Conservation (phyloP, 2,797 vertebrate genomes). For the Pseudocheirus occidentalis region DNA sequence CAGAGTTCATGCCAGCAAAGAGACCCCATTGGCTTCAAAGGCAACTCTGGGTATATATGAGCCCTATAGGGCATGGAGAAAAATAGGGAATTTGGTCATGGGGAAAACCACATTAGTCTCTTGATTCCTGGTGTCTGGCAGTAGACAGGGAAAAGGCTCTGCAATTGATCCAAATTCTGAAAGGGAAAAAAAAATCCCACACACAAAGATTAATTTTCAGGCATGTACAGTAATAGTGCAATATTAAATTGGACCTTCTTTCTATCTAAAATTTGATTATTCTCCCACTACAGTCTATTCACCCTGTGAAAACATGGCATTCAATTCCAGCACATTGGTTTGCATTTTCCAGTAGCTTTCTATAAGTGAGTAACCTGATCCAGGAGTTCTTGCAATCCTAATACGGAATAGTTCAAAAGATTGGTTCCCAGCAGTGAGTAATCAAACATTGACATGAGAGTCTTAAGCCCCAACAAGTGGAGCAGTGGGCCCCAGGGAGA, state of each 20-base stretch:
- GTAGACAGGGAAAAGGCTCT: conserved; percentile 28
- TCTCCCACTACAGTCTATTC: conserved; percentile 58
- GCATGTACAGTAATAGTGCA: conserved; percentile 59
- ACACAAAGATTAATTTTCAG: conserved; percentile 71
- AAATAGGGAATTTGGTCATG: not conserved
- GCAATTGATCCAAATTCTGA: conserved; percentile 14
- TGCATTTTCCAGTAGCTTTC: conserved; percentile 63
- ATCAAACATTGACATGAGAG: conserved; percentile 16
- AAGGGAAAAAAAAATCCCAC: conserved; percentile 66
- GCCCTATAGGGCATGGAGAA: conserved; percentile 25
- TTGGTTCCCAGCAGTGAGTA: conserved; percentile 40
- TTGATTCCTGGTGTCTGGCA: not conserved
- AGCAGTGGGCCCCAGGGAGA: conserved; percentile 20
- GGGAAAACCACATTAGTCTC: not conserved
- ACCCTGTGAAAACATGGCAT: conserved; percentile 62
- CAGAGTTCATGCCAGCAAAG: conserved; percentile 43
- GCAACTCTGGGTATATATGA: conserved; percentile 45
- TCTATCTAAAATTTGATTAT: conserved; percentile 75
- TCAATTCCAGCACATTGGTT: conserved; percentile 62
- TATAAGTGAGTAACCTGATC: conserved; percentile 69
- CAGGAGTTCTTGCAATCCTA: conserved; percentile 58
- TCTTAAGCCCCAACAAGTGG: conserved; percentile 50
- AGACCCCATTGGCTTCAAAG: conserved; percentile 31
- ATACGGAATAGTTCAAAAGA: conserved; percentile 64
- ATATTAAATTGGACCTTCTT: conserved; percentile 73